Evolutionary conservation across 1,140 invertebrate genomes (phyloP).

Genomic region (Lanistes nyassanus): DNA sequence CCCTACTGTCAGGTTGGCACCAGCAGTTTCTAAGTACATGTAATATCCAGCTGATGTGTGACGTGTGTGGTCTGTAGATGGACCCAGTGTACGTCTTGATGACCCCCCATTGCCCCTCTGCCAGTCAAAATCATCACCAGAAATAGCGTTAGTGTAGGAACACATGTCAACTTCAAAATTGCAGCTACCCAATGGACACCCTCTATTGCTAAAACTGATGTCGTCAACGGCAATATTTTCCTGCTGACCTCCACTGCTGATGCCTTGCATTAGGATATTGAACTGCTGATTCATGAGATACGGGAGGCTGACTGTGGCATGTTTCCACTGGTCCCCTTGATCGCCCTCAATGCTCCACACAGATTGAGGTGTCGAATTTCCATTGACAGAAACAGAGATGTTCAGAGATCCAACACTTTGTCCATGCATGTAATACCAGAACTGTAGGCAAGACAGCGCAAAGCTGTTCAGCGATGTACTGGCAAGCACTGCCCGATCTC

Average conservation of each 20-base stretch:
- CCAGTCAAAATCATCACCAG: slow-evolving; percentile 61
- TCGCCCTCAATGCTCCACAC: slow-evolving; percentile 64
- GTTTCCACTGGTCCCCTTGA: slow-evolving; percentile 44
- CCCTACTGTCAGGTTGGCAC: slow-evolving; percentile 36
- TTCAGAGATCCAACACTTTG: slow-evolving; percentile 48
- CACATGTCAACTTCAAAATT: slow-evolving; percentile 60
- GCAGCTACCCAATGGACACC: slow-evolving; percentile 52
- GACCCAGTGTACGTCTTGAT: slow-evolving; percentile 44
- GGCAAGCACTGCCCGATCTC: slow-evolving; percentile 44
- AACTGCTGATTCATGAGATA: neutral
- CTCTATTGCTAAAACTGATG: slow-evolving; percentile 46
- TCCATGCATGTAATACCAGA: slow-evolving; percentile 85
- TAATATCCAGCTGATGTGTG: slow-evolving; percentile 42
- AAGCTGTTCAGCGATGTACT: slow-evolving; percentile 25
- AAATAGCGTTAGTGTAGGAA: slow-evolving; percentile 51
- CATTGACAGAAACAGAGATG: slow-evolving; percentile 40
- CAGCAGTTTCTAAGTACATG: slow-evolving; percentile 60
- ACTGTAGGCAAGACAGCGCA: slow-evolving; percentile 59
- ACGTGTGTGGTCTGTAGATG: slow-evolving; percentile 53
- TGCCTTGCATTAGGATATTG: slow-evolving; percentile 12
- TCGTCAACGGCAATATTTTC: slow-evolving; percentile 68
- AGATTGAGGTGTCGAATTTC: slow-evolving; percentile 1
- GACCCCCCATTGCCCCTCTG: slow-evolving; percentile 56
- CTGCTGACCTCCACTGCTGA: slow-evolving; percentile 66
- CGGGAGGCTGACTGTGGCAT: slow-evolving; percentile 24